phyloP scores from a whole-genome alignment of 2,888 invertebrate species.

The Latheticus oryzae region DNA sequence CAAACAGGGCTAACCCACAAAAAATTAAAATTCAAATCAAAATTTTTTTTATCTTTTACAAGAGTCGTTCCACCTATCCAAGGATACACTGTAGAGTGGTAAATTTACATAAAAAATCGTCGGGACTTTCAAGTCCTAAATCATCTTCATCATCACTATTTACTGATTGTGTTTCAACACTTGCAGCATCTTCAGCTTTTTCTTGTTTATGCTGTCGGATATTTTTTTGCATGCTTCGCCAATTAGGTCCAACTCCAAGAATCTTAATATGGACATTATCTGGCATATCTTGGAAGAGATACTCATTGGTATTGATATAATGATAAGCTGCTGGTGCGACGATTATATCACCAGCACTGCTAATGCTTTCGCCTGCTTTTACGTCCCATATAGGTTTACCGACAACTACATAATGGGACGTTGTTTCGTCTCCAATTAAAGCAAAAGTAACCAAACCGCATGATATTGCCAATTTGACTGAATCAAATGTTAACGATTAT shows the following conservation, averaged over 20 bases:
- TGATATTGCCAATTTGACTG: slow-evolving; percentile 75
- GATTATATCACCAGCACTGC: slow-evolving; percentile 72
- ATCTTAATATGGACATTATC: slow-evolving; percentile 69
- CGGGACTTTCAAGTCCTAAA: slow-evolving; percentile 21
- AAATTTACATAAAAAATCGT: slow-evolving; percentile 45
- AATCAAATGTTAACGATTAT: too few relatives aligned
- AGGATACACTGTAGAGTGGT: too few relatives aligned
- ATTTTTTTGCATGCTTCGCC: slow-evolving; percentile 57
- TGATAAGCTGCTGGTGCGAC: slow-evolving; percentile 72
- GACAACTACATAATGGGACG: slow-evolving; percentile 71
- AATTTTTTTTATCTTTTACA: too few relatives aligned
- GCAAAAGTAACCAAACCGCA: slow-evolving; percentile 72
- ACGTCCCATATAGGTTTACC: slow-evolving; percentile 74
- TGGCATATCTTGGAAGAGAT: slow-evolving; percentile 68
- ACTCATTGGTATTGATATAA: slow-evolving; percentile 72
- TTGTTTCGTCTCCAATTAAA: slow-evolving; percentile 68
- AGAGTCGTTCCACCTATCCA: too few relatives aligned
- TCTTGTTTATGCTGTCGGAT: slow-evolving; percentile 41
- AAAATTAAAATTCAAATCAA: too few relatives aligned
- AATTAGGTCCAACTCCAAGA: slow-evolving; percentile 58
- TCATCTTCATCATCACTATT: slow-evolving; percentile 1
- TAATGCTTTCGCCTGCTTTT: slow-evolving; percentile 67
- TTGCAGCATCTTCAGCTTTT: neutral
- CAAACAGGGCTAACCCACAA: too few relatives aligned
- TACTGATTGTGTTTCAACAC: neutral